A percentile compares a stretch with the other conserved stretches of the same genome.
phyloP scores from a whole-genome alignment of 2,113 vertebrate species.

The Edolisoma coerulescens region DNA sequence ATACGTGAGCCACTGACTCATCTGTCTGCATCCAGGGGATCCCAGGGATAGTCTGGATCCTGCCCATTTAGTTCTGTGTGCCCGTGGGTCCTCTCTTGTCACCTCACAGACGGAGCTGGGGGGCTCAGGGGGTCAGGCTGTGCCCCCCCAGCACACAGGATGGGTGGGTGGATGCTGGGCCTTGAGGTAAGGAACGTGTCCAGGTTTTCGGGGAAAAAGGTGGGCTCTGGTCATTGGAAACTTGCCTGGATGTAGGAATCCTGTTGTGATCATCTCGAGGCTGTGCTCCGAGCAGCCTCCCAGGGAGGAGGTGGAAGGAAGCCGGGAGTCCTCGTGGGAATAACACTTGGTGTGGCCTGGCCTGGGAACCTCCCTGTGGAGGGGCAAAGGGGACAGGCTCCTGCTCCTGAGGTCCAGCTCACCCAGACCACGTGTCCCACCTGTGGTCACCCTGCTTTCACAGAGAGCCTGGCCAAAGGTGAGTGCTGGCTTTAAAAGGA shows the following conservation, averaged over 20 bases:
- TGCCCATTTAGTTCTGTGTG: neutral
- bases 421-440: neutral
- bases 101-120: rapidly evolving
- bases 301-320: neutral
- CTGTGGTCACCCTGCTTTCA: rapidly evolving
- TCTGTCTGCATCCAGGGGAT: neutral
- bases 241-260: neutral
- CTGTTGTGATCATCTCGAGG: rapidly evolving
- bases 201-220: neutral
- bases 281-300: neutral
- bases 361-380: neutral
- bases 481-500: neutral
- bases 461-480: neutral
- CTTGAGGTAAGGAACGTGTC: neutral
- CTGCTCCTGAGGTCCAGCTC: too few species aligned
- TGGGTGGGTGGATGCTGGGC: neutral
- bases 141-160: neutral
- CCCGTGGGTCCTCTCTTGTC: neutral
- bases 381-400: neutral
- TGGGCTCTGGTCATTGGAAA: rapidly evolving
- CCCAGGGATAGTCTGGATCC: neutral
- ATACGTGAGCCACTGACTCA: rapidly evolving
- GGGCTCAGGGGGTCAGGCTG: too few species aligned
- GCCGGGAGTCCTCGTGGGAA: neutral
- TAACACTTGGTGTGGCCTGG: neutral